phyloP scores from a whole-genome alignment of 2,797 vertebrate genomes.

The Sorex maritimensis region DNA sequence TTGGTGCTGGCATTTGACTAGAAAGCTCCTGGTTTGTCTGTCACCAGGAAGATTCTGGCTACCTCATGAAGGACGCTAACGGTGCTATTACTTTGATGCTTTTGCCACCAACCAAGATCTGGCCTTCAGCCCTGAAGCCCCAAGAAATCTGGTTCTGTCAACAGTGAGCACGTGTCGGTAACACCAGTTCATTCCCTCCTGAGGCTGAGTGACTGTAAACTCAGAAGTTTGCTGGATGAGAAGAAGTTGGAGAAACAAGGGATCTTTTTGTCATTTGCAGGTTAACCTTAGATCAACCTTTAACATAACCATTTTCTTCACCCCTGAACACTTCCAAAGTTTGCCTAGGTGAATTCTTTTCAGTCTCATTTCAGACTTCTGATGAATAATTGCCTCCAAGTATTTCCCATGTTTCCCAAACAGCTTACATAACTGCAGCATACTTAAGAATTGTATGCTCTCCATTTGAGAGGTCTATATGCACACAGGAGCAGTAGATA shows the following conservation, averaged over 20 bases:
- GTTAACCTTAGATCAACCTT: neutral
- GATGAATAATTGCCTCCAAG: neutral
- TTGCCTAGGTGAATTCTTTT: neutral
- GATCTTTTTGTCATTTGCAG: neutral
- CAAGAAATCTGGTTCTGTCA: constrained; percentile 41
- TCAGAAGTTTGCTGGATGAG: neutral
- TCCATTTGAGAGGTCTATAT: neutral
- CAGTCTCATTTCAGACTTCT: constrained; percentile 7
- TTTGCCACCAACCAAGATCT: neutral
- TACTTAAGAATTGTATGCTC: neutral
- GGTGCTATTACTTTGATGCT: constrained; percentile 1
- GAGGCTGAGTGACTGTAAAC: constrained; percentile 15
- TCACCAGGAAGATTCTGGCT: neutral
- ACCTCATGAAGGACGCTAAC: neutral
- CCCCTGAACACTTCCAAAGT: neutral
- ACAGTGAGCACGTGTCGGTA: neutral
- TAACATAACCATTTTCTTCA: neutral
- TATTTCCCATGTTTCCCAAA: neutral
- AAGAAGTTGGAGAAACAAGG: neutral
- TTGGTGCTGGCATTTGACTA: neutral
- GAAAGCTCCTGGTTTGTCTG: neutral
- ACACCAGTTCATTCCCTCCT: neutral
- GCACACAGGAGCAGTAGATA: neutral
- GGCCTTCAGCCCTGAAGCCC: constrained; percentile 11
- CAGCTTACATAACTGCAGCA: neutral